Percentiles rank a stretch among this genome's conserved stretches.
phyloP scores from a whole-genome alignment of 2,113 vertebrate species.

The Corynorhinus townsendii region DNA sequence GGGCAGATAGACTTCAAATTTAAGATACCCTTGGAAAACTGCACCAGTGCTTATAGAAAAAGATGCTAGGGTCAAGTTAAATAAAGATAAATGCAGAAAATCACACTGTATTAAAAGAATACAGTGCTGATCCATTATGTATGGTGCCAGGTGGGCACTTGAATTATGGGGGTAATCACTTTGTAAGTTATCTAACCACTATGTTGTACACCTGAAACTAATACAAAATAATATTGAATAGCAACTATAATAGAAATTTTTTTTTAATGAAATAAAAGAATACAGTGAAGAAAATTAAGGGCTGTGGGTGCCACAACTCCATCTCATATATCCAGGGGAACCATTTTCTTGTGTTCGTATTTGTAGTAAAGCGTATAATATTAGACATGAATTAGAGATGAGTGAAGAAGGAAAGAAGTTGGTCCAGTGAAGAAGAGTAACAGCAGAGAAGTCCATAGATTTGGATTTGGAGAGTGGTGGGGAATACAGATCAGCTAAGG shows the following conservation, averaged over 20 bases:
- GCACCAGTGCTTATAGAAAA: neutral
- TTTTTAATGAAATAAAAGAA: too few relatives aligned
- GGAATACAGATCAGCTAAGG: neutral
- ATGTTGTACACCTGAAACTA: neutral
- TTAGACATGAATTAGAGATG: neutral
- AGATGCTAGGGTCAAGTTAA: neutral
- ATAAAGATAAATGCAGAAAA: neutral
- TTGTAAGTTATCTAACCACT: neutral
- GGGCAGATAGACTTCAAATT: neutral
- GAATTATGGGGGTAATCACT: neutral
- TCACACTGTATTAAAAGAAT: neutral
- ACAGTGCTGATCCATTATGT: neutral
- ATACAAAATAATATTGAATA: neutral
- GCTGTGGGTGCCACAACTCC: fast-evolving
- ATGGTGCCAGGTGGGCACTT: neutral
- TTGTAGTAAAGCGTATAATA: neutral
- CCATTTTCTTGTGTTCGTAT: neutral
- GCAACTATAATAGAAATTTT: neutral
- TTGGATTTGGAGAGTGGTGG: too few relatives aligned
- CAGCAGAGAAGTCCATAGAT: neutral
- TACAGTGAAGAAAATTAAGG: neutral
- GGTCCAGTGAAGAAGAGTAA: neutral
- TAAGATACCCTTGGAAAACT: neutral
- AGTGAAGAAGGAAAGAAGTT: neutral
- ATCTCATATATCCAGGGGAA: too few relatives aligned